Evolutionary conservation across 2,888 invertebrate species (phyloP).

Genomic region (Heliconius charithonia): DNA sequence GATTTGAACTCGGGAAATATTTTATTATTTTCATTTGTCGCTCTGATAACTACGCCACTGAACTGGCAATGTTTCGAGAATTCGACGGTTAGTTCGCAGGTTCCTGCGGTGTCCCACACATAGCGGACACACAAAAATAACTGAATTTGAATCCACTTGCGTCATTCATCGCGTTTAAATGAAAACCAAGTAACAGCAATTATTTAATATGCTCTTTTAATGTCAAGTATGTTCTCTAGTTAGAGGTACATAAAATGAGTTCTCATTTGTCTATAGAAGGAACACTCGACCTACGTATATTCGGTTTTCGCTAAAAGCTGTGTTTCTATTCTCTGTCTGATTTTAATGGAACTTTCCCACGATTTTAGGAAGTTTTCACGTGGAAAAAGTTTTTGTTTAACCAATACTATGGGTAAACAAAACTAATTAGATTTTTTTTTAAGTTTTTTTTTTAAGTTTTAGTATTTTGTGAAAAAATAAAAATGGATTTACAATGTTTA

Average conservation of each 20-base stretch:
- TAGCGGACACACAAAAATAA: too few species aligned
- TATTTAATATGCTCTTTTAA: not conserved
- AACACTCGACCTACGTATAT: slow-evolving; percentile 1
- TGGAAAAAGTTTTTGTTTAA: slow-evolving; percentile 10
- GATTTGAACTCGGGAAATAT: too few species aligned
- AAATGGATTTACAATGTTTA: not conserved
- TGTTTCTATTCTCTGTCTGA: not conserved
- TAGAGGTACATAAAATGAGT: not conserved
- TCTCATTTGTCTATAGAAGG: slow-evolving; percentile 11
- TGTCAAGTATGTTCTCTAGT: too few species aligned
- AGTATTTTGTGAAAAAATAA: not conserved
- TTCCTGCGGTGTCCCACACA: too few species aligned
- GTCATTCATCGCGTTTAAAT: not conserved
- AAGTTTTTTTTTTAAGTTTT: too few species aligned
- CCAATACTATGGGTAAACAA: not conserved
- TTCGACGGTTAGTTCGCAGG: too few species aligned
- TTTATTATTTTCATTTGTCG: too few species aligned
- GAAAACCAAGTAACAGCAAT: not conserved
- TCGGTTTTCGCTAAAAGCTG: slow-evolving; percentile 4
- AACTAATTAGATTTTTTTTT: slow-evolving; percentile 17
- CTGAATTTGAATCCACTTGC: not conserved
- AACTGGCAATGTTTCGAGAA: too few species aligned
- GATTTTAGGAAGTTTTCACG: not conserved
- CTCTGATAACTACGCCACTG: too few species aligned
- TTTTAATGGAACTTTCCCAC: slow-evolving; percentile 13